phyloP scores from a whole-genome alignment of 2,888 invertebrate genomes.

The Calameuta pallipes region DNA sequence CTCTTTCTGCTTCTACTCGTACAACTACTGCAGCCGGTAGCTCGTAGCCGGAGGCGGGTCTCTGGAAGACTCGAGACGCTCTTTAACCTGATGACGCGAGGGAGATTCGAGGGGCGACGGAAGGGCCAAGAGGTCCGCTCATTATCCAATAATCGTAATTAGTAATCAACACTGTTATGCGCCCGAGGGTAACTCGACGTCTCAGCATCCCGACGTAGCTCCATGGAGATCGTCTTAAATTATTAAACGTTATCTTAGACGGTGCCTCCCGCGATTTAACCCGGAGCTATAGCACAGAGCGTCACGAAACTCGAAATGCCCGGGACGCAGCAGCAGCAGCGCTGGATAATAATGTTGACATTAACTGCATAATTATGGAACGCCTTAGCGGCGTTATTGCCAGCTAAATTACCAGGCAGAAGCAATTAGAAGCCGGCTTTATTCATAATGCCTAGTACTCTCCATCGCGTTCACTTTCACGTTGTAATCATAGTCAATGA shows the following conservation, averaged over 20 bases:
- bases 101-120: not conserved
- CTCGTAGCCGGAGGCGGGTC: conserved; percentile 35
- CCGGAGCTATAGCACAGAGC: conserved; percentile 13
- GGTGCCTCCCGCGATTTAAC: not conserved
- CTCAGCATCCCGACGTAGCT: not conserved
- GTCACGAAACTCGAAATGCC: conserved; percentile 21
- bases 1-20: not conserved
- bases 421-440: conserved; percentile 56
- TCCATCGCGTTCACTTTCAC: conserved; percentile 14
- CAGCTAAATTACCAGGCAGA: conserved; percentile 55
- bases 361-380: conserved; percentile 62
- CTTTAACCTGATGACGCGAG: conserved; percentile 16
- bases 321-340: conserved; percentile 6
- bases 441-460: conserved; percentile 50
- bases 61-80: conserved; percentile 14
- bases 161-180: conserved; percentile 51
- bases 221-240: conserved; percentile 21
- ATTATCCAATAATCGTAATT: conserved; percentile 54
- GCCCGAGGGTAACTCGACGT: conserved; percentile 32
- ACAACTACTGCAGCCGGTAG: conserved; percentile 18
- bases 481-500: not conserved
- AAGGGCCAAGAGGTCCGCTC: conserved; percentile 28
- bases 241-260: not conserved
- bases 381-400: conserved; percentile 57
- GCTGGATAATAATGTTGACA: conserved; percentile 60